Evolutionary conservation across 2,113 vertebrate genomes (phyloP).

Genomic region (Romanogobio albipinnatus): DNA sequence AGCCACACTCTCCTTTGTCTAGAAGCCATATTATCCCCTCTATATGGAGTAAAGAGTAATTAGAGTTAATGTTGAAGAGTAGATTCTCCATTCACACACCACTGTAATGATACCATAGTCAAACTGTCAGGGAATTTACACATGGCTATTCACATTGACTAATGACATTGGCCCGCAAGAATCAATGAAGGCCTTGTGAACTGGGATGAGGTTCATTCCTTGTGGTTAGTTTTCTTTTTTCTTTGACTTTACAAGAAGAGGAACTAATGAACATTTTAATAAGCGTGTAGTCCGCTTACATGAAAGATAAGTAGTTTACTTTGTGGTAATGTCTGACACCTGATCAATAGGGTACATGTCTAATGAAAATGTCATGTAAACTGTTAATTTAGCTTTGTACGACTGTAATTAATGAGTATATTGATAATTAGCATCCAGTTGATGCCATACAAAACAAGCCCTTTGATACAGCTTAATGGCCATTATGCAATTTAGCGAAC

Average conservation of each 20-base stretch:
- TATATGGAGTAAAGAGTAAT: conserved; percentile 48
- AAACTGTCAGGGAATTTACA: conserved; percentile 43
- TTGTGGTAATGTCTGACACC: conserved; percentile 2
- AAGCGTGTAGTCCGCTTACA: background rate
- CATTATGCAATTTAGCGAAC: conserved; percentile 17
- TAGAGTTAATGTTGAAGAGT: conserved; percentile 41
- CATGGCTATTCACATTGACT: conserved; percentile 33
- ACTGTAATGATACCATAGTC: conserved; percentile 41
- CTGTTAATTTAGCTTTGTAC: conserved; percentile 31
- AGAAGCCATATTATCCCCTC: conserved; percentile 6
- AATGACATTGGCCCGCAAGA: conserved; percentile 20
- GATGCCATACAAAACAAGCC: conserved; percentile 7
- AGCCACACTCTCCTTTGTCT: conserved; percentile 8
- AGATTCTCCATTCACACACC: conserved; percentile 37
- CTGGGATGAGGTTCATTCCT: conserved; percentile 20
- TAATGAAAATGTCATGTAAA: conserved; percentile 45
- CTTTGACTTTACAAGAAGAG: background rate
- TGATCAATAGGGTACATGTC: conserved; percentile 20
- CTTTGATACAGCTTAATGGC: conserved; percentile 28
- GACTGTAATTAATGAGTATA: conserved; percentile 30
- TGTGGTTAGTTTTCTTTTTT: background rate
- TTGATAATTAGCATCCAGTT: conserved; percentile 38
- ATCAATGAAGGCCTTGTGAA: conserved; percentile 43
- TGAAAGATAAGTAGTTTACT: background rate
- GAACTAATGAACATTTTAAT: conserved; percentile 13